Evolutionary conservation across 2,113 vertebrate genomes (phyloP), one percentile per base, ranked within the genome.

Genomic region (Chloebia gouldiae): DNA sequence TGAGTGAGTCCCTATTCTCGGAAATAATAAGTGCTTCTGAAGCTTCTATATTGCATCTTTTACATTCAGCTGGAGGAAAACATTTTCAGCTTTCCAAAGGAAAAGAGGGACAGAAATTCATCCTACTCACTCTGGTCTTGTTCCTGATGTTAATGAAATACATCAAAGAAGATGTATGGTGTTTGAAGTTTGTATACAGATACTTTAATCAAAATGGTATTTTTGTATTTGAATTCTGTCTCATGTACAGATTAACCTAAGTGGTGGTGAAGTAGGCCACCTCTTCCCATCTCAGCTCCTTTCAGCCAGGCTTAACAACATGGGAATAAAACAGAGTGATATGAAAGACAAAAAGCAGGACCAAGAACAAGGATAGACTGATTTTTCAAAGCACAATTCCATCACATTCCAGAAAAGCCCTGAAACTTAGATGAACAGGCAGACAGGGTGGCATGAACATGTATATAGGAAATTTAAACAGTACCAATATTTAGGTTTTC

Each of bases 71-170:
- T 53, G 57, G 33, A 72, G 11, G 42, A 92, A 86, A 21, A 69
- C 31, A 54, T 73, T 80, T 91, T 90, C 71, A 80, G 50, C 45
- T 87, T 95, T 90, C 78, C 75, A 85, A 63, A 73, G 53, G 30
- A 88, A 88, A 90, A 86, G 63, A 88, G 20, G 64, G 22, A 57
- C 31, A 93, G 64, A 95, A 85, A 60, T 47, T 83, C 75, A n/a
- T 94, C 64, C 75, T 70, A 40, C 68, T 77, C 63, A 73, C 50
- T 83, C 39, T 85, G 39, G 28, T 73, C 71, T 73, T 94, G 37
- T 19, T 95, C 42, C 68, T 90, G 75, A 44, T 82, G 50, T 59
- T 90, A 83, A 95, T 94, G 77, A 95, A 87, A 68, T 44, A 77
- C 60, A 93, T 93, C 75, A 90, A 71, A 88, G 63, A 85, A 4